A percentile compares a stretch with the other conserved stretches of the same genome.
Evolutionary conservation across 2,113 vertebrate species (phyloP).

Genomic region (Carassius auratus): DNA sequence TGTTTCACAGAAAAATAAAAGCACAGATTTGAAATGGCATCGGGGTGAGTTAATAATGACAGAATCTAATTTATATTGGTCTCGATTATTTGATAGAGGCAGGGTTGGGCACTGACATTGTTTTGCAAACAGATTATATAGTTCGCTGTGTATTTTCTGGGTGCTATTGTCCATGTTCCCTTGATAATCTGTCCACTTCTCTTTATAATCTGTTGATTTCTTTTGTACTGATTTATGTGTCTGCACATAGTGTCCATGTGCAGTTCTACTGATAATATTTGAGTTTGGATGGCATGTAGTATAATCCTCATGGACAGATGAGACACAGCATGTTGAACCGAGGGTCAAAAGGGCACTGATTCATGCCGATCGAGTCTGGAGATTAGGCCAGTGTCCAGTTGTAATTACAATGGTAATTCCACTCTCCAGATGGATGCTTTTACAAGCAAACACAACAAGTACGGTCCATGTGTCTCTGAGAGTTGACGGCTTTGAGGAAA

Average conservation of each 20-base stretch:
- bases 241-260: background rate
- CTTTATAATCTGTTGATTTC: constrained; percentile 6
- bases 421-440: constrained; percentile 45
- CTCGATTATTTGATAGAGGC: background rate
- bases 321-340: background rate
- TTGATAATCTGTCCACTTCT: background rate
- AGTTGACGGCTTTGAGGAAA: constrained; percentile 39
- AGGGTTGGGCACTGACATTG: background rate
- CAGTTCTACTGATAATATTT: background rate
- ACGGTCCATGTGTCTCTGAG: constrained; percentile 19
- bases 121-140: background rate
- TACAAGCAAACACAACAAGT: constrained; percentile 46
- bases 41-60: background rate
- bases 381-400: constrained; percentile 44
- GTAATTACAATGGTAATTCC: constrained; percentile 57
- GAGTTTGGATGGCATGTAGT: background rate
- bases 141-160: background rate
- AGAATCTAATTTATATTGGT: background rate
- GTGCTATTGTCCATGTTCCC: background rate
- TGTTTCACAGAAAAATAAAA: background rate
- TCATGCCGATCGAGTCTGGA: constrained; percentile 31
- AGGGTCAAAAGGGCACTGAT: constrained; percentile 13
- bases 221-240: constrained; percentile 9
- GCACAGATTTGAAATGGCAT: background rate
- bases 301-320: constrained; percentile 28